Percentiles rank a stretch among this genome's conserved stretches.
These are phyloP conservation scores for Galeruca laticollis DNA, from an alignment of 2,888 invertebrate genomes.

Conservation along the genomic window DNA sequence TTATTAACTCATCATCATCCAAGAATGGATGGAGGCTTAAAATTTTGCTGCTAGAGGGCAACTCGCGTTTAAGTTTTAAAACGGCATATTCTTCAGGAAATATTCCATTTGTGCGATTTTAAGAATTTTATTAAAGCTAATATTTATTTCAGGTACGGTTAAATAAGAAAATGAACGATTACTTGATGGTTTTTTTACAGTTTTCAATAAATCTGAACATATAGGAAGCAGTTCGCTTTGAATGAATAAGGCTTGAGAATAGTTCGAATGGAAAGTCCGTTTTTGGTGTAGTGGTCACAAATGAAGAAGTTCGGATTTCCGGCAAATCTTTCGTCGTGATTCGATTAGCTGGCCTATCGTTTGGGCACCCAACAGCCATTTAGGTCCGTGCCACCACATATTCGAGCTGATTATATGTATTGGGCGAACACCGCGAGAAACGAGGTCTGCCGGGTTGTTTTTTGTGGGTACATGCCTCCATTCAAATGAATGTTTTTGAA, in stretches of 20 bases:
- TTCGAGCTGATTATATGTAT: conserved; percentile 24
- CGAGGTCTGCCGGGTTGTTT: conserved; percentile 46
- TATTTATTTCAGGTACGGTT: neutral
- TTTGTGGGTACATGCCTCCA: conserved; percentile 46
- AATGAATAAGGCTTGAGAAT: conserved; percentile 10
- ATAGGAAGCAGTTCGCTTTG: conserved; percentile 11
- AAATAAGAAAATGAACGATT: neutral
- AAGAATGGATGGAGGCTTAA: conserved; percentile 41
- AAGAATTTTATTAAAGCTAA: neutral
- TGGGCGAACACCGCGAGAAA: conserved; percentile 41
- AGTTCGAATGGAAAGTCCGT: conserved; percentile 7
- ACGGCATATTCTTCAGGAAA: conserved; percentile 15
- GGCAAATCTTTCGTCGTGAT: neutral
- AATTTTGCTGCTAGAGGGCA: conserved; percentile 30
- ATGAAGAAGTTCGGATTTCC: conserved; percentile 6
- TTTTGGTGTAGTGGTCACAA: neutral
- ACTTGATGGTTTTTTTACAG: neutral
- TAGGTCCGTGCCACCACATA: conserved; percentile 47
- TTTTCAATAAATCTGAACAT: conserved; percentile 15
- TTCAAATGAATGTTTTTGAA: conserved; percentile 36
- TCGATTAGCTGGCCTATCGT: conserved; percentile 22
- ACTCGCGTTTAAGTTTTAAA: neutral
- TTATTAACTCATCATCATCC: conserved; percentile 36
- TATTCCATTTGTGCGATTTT: conserved; percentile 21
- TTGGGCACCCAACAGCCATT: conserved; percentile 8